A percentile compares a stretch with the other conserved stretches of the same genome.
These are phyloP conservation scores for Oikopleura albicans DNA, from an alignment of 23 tunicate genomes.

Conservation along the genomic window DNA sequence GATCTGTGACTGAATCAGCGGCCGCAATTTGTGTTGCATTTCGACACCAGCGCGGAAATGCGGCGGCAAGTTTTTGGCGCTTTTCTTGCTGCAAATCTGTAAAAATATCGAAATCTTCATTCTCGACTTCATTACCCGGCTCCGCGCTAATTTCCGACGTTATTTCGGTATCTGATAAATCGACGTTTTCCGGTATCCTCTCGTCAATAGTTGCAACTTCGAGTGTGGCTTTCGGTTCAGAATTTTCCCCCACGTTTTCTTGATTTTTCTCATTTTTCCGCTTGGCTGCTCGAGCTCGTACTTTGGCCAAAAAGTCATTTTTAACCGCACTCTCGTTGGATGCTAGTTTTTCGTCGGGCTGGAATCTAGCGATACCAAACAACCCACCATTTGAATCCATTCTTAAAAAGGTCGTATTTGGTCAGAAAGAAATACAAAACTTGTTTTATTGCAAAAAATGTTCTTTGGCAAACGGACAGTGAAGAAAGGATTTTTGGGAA, in stretches of 20 bases:
- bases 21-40: neutral
- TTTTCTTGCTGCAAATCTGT: neutral
- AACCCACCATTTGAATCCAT: no score
- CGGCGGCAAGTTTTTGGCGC: neutral
- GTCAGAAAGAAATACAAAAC: no score
- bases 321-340: no score
- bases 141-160: neutral
- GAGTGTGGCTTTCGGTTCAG: neutral
- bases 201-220: neutral
- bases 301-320: neutral
- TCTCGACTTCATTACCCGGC: neutral
- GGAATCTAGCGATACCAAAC: no score
- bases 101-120: neutral
- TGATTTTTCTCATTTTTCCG: neutral
- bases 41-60: conserved; percentile 1
- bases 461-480: no score
- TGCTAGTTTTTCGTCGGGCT: no score
- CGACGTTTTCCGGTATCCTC: neutral
- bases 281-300: neutral
- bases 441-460: no score
- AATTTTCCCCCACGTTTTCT: neutral
- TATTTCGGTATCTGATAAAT: neutral
- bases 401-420: no score
- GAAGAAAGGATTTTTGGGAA: no score
- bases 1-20: neutral